phyloP scores from a whole-genome alignment of 2,888 invertebrate genomes.

The Cancer borealis region DNA sequence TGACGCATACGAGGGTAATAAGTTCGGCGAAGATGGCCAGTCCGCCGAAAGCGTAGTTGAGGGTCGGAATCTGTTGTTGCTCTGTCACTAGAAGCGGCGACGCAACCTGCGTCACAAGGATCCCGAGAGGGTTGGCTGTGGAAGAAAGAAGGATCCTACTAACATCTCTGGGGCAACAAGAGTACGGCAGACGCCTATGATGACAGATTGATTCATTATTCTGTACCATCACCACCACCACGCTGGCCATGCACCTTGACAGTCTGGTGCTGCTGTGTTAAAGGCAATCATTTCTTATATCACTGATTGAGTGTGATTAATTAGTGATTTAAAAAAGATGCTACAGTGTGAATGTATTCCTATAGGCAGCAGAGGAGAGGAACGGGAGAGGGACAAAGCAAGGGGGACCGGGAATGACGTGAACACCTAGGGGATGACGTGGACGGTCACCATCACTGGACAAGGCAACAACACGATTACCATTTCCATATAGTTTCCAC shows the following conservation, averaged over 20 bases:
- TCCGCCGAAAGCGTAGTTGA: constrained; percentile 72
- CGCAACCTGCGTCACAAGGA: constrained; percentile 70
- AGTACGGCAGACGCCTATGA: not conserved
- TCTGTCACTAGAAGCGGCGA: constrained; percentile 68
- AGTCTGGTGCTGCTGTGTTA: not conserved
- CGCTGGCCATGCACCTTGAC: not conserved
- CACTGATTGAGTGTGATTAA: not conserved
- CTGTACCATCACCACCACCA: not conserved
- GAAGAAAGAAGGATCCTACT: not conserved
- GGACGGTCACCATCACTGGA: too few relatives aligned
- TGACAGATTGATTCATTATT: not conserved
- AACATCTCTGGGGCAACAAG: not conserved
- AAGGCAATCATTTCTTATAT: not conserved
- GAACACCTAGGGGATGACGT: too few relatives aligned
- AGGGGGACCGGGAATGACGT: too few relatives aligned
- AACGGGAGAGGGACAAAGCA: not conserved
- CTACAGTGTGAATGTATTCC: not conserved
- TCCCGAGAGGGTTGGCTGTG: constrained; percentile 76
- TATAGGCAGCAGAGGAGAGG: not conserved
- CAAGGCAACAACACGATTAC: not conserved
- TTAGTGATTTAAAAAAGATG: not conserved
- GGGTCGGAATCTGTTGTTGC: constrained; percentile 55
- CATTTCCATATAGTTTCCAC: not conserved
- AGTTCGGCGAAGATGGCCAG: constrained; percentile 63
- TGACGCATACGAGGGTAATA: constrained; percentile 68